These are phyloP conservation scores for Acipenser ruthenus DNA, from an alignment of 2,797 vertebrate species.

Conservation along the genomic window DNA sequence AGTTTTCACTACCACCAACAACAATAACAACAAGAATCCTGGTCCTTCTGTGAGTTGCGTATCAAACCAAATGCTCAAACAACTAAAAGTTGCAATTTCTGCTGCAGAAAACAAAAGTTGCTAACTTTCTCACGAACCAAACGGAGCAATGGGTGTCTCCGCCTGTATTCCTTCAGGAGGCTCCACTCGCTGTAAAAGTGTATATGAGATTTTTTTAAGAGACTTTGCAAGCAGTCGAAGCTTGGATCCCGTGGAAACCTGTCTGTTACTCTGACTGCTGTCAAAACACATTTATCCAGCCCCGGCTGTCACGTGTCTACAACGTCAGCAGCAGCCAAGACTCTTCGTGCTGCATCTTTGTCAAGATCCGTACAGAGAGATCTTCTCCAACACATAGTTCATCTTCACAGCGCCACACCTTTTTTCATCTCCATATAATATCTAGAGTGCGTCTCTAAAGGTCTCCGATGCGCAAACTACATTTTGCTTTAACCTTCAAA, in stretches of 20 bases:
- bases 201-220: no score
- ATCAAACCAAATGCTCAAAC: conserved; percentile 22
- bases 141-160: not conserved
- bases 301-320: conserved; percentile 52
- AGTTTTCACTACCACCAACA: conserved; percentile 32
- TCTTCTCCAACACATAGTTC: no score
- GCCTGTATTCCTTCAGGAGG: not conserved
- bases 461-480: no score
- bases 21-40: conserved; percentile 30
- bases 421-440: no score
- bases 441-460: no score
- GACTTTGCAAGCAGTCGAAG: conserved; percentile 17
- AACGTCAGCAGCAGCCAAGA: conserved; percentile 51
- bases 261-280: conserved; percentile 40
- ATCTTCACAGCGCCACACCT: no score
- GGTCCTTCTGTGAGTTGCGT: conserved; percentile 21
- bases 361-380: no score
- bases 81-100: conserved; percentile 24
- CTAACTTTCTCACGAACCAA: conserved; percentile 13
- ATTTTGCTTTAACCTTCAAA: no score
- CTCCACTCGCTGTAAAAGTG: no score
- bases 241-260: conserved; percentile 48
- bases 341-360: no score
- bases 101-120: conserved; percentile 33
- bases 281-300: conserved; percentile 65